These are phyloP conservation scores for Augochlorella aurata DNA, from an alignment of 2,888 invertebrate species.

Conservation along the genomic window DNA sequence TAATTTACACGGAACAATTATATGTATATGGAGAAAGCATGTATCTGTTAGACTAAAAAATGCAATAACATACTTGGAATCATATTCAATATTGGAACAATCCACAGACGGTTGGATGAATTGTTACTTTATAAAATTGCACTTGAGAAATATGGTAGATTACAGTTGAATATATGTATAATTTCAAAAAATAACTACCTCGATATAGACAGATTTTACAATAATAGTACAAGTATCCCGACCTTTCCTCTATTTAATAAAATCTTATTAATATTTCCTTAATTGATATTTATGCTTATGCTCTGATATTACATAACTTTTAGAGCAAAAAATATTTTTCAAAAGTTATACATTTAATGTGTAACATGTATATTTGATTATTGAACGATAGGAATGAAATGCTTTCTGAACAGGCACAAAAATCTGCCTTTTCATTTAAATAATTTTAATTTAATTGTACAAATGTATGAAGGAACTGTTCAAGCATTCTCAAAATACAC, in stretches of 20 bases:
- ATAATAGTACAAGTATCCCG: conserved; percentile 35
- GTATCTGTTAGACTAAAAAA: conserved; percentile 25
- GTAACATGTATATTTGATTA: conserved; percentile 37
- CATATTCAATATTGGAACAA: conserved; percentile 12
- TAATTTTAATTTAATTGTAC: conserved; percentile 45
- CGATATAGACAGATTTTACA: conserved; percentile 34
- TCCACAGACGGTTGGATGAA: background rate
- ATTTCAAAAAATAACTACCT: conserved; percentile 41
- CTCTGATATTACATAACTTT: conserved; percentile 33
- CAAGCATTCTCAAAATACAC: conserved; percentile 49
- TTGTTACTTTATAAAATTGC: conserved; percentile 35
- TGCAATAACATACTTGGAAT: conserved; percentile 29
- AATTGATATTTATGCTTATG: conserved; percentile 27
- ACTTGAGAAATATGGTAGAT: conserved; percentile 24
- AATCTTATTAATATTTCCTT: conserved; percentile 45
- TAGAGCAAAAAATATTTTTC: conserved; percentile 54
- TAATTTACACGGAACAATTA: conserved; percentile 26
- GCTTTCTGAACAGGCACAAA: conserved; percentile 21
- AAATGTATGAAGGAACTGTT: conserved; percentile 58
- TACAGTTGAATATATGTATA: conserved; percentile 41
- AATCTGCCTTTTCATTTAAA: conserved; percentile 41
- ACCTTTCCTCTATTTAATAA: conserved; percentile 37
- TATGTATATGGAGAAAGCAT: conserved; percentile 19
- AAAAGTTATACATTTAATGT: conserved; percentile 42
- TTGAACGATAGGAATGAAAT: conserved; percentile 42